Conservation (phyloP, 2,888 invertebrate species). For the Drosophila merina region DNA sequence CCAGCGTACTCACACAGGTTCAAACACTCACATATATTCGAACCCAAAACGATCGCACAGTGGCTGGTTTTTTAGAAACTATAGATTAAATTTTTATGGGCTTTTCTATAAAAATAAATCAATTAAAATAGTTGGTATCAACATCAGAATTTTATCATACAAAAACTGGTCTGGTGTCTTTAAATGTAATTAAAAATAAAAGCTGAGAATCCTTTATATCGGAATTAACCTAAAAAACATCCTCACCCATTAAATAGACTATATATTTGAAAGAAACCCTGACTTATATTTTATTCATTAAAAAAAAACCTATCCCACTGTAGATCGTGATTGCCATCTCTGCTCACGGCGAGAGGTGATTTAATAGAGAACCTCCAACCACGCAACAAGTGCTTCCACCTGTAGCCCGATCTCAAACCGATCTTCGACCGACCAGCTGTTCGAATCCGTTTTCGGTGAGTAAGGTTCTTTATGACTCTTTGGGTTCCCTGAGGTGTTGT, state of each 20-base stretch:
- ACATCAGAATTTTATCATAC: too few species aligned
- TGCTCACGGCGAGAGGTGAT: slow-evolving; percentile 36
- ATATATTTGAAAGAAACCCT: background rate
- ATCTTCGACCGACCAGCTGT: slow-evolving; percentile 70
- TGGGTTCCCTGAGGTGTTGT: slow-evolving; percentile 24
- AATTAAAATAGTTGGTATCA: too few species aligned
- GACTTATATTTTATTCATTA: background rate
- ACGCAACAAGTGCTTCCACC: slow-evolving; percentile 64
- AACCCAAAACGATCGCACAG: slow-evolving; percentile 23
- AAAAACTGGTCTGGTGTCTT: too few species aligned
- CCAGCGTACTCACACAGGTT: slow-evolving; percentile 32
- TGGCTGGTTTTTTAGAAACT: background rate
- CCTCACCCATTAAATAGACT: background rate
- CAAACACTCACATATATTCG: slow-evolving; percentile 34
- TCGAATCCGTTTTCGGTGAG: slow-evolving; percentile 71
- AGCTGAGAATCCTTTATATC: too few species aligned
- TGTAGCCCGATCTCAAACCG: slow-evolving; percentile 30
- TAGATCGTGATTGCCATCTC: slow-evolving; percentile 18
- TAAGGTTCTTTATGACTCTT: slow-evolving; percentile 55
- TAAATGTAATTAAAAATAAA: too few species aligned
- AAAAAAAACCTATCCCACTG: background rate
- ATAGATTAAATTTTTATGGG: background rate
- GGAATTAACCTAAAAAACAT: too few species aligned
- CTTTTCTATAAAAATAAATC: background rate
- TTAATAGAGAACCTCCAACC: slow-evolving; percentile 47